Base-by-base conservation (phyloP, 2,113 vertebrate species). In the Egretta garzetta region DNA sequence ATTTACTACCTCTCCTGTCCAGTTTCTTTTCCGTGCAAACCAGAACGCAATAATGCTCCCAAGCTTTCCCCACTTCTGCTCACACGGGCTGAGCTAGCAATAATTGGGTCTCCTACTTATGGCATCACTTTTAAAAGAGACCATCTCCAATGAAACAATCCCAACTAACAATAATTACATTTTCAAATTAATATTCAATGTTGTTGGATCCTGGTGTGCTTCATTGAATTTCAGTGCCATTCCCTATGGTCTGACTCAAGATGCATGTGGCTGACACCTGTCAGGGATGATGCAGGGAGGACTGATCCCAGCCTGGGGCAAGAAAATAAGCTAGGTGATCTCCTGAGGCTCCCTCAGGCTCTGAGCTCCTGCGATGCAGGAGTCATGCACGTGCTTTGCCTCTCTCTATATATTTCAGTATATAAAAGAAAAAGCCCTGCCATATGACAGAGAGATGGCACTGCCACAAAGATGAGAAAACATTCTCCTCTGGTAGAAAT, bases 141-240 rank as follows among this genome's bases (percentile, higher is more conserved):
- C 37, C 17, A n/a, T 58, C 49, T 75, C 58, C 43, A 32, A 16
- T 33, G 20, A 64, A 67, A 47, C 10, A 52, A 53, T 35, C 43
- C n/a, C 66, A n/a, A 50, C 24, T 19, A 49, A 10, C 18, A 24
- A 14, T 5, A 59, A 62, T 32, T 55, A 17, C 2, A 12, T 12
- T 70, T 80, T 35, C 8, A 80, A 88, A 72, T 68, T 16, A 60
- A 19, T 3, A 52, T 45, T 13, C 27, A 6, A 14, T 33, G 32
- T 60, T 72, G 49, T 53, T 66, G 14, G 12, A 30, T 72, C 45
- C 60, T 70, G 49, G 28, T 53, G 24, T 13, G 16, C 14, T 53
- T 80, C 11, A 15, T 0, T 20, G 59, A n/a, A 28, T 56, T 82
- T 32, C 0, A 0, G 45, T 67, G 49, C 7, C 18, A 0, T 47